A percentile compares a stretch with the other conserved stretches of the same genome.
Conservation (phyloP, 2,888 invertebrate species). For the Cheilosia impressa region DNA sequence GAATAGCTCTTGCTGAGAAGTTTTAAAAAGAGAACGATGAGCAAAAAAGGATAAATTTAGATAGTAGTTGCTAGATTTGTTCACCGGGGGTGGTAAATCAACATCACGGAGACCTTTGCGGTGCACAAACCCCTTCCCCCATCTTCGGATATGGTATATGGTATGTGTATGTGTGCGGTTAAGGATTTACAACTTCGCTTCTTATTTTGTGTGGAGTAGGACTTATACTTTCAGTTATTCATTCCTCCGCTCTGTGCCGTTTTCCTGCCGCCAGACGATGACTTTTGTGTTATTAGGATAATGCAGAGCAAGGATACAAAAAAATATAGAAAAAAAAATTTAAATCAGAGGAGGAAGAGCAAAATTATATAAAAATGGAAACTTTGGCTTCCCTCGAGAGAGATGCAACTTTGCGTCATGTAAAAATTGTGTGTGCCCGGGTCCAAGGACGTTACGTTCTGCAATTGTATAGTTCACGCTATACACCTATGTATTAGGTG, state of each 20-base stretch:
- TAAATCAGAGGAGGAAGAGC: conserved; percentile 26
- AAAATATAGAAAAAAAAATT: conserved; percentile 14
- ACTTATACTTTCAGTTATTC: conserved; percentile 30
- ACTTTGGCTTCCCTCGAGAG: conserved; percentile 63
- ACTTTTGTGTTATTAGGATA: conserved; percentile 75
- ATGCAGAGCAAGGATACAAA: conserved; percentile 56
- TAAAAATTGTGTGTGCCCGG: conserved; percentile 16
- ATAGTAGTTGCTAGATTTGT: conserved; percentile 63
- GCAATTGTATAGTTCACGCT: conserved; percentile 14
- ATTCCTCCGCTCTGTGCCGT: conserved; percentile 31
- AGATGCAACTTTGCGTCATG: conserved; percentile 64
- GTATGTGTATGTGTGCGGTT: conserved; percentile 57
- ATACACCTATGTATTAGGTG: neutral
- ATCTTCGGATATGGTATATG: too few relatives aligned
- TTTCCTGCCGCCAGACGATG: conserved; percentile 64
- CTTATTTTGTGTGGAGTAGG: conserved; percentile 1
- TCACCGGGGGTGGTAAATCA: conserved; percentile 64
- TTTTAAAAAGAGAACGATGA: conserved; percentile 11
- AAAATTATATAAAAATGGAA: conserved; percentile 66
- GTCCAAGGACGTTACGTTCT: conserved; percentile 49
- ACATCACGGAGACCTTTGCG: conserved; percentile 51
- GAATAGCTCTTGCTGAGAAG: conserved; percentile 48
- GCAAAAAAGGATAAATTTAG: conserved; percentile 55
- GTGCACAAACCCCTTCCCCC: neutral
- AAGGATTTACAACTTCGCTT: conserved; percentile 60